phyloP scores from a whole-genome alignment of 2,888 invertebrate genomes.

The Ectemnius continuus region DNA sequence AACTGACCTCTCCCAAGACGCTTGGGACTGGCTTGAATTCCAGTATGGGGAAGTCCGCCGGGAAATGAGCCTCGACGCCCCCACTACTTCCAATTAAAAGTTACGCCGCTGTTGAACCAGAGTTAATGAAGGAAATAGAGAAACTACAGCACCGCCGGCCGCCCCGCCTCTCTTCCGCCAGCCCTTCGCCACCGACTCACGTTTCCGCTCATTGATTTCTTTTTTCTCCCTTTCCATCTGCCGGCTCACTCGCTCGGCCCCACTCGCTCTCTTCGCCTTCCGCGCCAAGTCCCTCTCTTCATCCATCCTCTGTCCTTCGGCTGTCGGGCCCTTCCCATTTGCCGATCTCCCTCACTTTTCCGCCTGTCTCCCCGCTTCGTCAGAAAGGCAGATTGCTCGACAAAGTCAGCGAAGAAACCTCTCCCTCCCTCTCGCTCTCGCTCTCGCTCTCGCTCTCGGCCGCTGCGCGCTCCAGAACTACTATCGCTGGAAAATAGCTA shows the following conservation, averaged over 20 bases:
- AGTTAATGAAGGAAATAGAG: constrained; percentile 77
- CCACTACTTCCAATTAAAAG: constrained; percentile 77
- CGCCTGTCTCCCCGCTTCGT: constrained; percentile 16
- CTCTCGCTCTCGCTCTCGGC: too few relatives aligned
- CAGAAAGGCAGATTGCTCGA: constrained; percentile 57
- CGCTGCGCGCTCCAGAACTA: constrained; percentile 26
- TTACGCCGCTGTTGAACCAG: constrained; percentile 74
- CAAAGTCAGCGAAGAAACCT: constrained; percentile 44
- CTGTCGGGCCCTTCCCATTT: constrained; percentile 24
- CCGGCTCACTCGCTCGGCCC: constrained; percentile 15
- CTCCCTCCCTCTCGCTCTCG: background rate
- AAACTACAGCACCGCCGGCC: constrained; percentile 67
- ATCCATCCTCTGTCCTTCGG: background rate
- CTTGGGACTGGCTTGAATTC: constrained; percentile 64
- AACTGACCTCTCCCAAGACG: constrained; percentile 73
- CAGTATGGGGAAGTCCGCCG: constrained; percentile 69
- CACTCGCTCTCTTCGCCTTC: constrained; percentile 23
- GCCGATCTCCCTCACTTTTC: constrained; percentile 10
- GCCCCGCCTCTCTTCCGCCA: constrained; percentile 54
- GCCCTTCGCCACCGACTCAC: constrained; percentile 61
- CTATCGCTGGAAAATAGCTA: constrained; percentile 21
- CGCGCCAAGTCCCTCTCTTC: background rate
- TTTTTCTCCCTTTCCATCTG: constrained; percentile 47
- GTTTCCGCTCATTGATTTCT: constrained; percentile 71
- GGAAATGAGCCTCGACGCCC: constrained; percentile 75